Evolutionary conservation across 2,113 vertebrate genomes (phyloP).

Genomic region (Cyprinodon variegatus): DNA sequence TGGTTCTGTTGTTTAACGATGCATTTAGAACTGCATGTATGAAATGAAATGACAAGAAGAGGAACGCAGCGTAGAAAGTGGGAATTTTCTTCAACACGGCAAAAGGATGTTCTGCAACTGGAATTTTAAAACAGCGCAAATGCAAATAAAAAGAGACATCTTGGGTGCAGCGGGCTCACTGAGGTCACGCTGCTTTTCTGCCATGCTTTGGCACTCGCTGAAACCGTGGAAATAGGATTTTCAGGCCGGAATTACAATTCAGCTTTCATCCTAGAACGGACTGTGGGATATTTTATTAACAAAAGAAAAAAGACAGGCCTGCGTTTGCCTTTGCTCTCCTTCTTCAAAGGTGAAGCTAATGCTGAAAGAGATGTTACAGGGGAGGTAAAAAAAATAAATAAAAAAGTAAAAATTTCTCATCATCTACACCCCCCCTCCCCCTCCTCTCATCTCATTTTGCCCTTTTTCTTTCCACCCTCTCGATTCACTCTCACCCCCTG

Average conservation of each 20-base stretch:
- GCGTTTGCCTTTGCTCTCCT: constrained; percentile 9
- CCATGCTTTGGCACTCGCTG: constrained; percentile 15
- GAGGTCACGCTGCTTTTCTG: constrained; percentile 33
- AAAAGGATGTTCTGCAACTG: constrained; percentile 21
- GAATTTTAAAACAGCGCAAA: constrained; percentile 15
- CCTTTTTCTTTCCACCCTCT: constrained; percentile 2
- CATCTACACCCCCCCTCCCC: constrained; percentile 7
- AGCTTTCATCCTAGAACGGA: constrained; percentile 17
- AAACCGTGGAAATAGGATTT: constrained; percentile 33
- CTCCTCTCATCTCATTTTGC: constrained; percentile 1
- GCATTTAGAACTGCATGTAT: constrained; percentile 1
- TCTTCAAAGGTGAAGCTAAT: constrained; percentile 26
- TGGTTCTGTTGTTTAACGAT: constrained; percentile 10
- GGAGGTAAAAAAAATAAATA: not conserved
- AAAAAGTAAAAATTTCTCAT: constrained; percentile 9
- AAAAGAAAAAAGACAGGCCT: constrained; percentile 6
- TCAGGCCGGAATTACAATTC: constrained; percentile 26
- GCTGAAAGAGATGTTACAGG: constrained; percentile 54
- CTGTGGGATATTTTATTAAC: constrained; percentile 12
- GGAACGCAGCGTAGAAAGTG: not conserved
- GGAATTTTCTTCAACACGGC: constrained; percentile 23
- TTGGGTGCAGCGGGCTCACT: constrained; percentile 13
- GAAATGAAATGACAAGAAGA: constrained; percentile 3
- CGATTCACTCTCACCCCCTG: constrained; percentile 24
- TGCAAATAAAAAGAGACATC: constrained; percentile 29